Evolutionary conservation across 92 coral and sea anemone genomes (phyloP).

Genomic region (Siderastrea siderea): DNA sequence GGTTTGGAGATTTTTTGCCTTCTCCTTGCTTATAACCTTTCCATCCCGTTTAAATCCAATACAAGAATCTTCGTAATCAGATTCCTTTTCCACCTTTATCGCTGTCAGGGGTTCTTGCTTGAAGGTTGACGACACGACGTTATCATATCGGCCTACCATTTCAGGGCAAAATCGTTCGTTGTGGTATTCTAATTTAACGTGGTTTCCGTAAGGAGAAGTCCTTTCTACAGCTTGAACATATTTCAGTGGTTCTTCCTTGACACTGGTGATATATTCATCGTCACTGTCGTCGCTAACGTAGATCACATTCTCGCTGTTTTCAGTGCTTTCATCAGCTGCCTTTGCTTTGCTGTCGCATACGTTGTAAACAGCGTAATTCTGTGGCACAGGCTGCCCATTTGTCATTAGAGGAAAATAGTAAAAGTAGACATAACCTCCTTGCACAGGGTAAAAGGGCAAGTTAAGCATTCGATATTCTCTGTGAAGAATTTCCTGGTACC

Average conservation of each 20-base stretch:
- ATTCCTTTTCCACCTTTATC: not conserved
- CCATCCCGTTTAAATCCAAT: not conserved
- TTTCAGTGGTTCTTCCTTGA: constrained; percentile 26
- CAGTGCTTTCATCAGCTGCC: not conserved
- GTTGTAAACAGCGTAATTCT: not conserved
- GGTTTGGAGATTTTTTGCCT: not conserved
- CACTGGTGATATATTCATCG: not conserved
- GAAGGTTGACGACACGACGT: not conserved
- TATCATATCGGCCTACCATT: not conserved
- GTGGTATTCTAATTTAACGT: not conserved
- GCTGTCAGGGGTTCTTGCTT: not conserved
- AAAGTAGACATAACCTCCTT: constrained; percentile 31
- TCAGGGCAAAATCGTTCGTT: not conserved
- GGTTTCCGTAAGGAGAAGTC: not conserved
- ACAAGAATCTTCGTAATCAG: not conserved
- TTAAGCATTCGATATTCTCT: constrained; percentile 51
- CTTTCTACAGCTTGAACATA: not conserved
- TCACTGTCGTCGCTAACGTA: constrained; percentile 6
- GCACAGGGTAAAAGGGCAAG: constrained; percentile 26
- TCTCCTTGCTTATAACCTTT: not conserved
- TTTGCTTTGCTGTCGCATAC: not conserved
- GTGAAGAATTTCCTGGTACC: constrained; percentile 44
- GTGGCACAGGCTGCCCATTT: not conserved
- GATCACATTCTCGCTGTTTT: not conserved
- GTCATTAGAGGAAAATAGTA: constrained; percentile 48